Conservation (phyloP, 2,113 vertebrate genomes). For the Poeciliopsis prolifica region DNA sequence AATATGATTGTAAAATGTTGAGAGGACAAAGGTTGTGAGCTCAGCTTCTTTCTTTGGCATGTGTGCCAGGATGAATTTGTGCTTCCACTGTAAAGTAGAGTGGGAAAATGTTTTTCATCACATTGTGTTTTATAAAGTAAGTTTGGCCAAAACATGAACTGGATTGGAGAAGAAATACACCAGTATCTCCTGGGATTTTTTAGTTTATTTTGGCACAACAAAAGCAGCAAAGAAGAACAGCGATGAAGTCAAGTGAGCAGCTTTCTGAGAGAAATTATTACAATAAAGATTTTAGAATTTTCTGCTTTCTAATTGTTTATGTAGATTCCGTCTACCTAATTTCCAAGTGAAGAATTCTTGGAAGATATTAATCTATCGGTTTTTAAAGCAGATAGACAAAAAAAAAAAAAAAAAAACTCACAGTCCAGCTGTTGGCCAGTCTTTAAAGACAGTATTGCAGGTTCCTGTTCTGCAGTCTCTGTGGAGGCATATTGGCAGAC, state of each 20-base stretch:
- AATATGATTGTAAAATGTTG: background rate
- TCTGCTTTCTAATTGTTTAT: slow-evolving; percentile 45
- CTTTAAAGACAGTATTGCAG: slow-evolving; percentile 66
- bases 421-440: slow-evolving; percentile 56
- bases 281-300: slow-evolving; percentile 32
- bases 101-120: slow-evolving; percentile 40
- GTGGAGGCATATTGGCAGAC: slow-evolving; percentile 79
- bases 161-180: slow-evolving; percentile 56
- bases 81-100: slow-evolving; percentile 28
- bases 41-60: background rate
- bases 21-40: background rate
- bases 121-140: slow-evolving; percentile 46
- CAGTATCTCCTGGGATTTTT: slow-evolving; percentile 64
- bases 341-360: slow-evolving; percentile 48
- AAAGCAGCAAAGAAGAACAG: slow-evolving; percentile 62
- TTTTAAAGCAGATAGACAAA: slow-evolving; percentile 48
- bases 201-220: slow-evolving; percentile 68
- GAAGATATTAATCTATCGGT: slow-evolving; percentile 43
- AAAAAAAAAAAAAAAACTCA: slow-evolving; percentile 8
- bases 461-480: slow-evolving; percentile 73
- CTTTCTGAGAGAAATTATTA: slow-evolving; percentile 55
- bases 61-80: background rate
- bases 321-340: slow-evolving; percentile 48
- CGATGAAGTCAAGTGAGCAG: slow-evolving; percentile 63
- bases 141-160: slow-evolving; percentile 58